A percentile compares a stretch with the other conserved stretches of the same genome.
phyloP scores from a whole-genome alignment of 2,797 vertebrate genomes.

The Myotis vivesi region DNA sequence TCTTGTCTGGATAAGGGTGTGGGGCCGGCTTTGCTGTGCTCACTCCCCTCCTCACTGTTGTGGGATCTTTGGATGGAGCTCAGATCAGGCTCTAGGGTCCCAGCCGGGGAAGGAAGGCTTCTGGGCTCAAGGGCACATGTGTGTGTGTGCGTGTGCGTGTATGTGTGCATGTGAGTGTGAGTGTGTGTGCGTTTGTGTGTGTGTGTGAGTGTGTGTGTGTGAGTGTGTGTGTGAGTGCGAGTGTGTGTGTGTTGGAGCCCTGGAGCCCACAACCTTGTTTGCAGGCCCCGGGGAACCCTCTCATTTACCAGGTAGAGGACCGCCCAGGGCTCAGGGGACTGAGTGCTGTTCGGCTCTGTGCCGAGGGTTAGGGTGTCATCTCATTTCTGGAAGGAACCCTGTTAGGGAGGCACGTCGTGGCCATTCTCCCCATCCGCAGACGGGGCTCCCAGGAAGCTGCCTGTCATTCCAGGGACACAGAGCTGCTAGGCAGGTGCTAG shows the following conservation, averaged over 20 bases:
- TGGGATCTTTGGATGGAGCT: neutral
- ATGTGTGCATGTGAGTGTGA: too few species aligned
- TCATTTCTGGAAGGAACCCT: neutral
- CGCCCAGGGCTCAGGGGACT: neutral
- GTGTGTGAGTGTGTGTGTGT: too few species aligned
- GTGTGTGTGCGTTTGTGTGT: too few species aligned
- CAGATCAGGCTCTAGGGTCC: neutral
- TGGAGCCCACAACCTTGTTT: neutral
- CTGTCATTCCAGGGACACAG: neutral
- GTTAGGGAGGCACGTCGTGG: neutral
- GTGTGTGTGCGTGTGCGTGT: neutral
- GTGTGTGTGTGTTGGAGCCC: neutral
- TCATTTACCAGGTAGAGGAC: neutral
- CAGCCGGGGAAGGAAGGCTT: neutral
- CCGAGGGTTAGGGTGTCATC: neutral
- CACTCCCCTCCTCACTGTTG: neutral
- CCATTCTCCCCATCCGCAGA: too few species aligned
- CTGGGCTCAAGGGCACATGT: fast-evolving
- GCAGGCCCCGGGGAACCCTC: neutral
- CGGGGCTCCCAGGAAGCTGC: neutral
- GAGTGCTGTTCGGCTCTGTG: too few species aligned
- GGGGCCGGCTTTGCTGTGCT: neutral
- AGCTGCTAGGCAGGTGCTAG: neutral
- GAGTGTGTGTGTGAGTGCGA: too few species aligned
- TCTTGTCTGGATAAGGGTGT: neutral